A percentile compares a stretch with the other conserved stretches of the same genome.
phyloP scores from a whole-genome alignment of 2,797 vertebrate genomes.

The Pipistrellus pygmaeus region DNA sequence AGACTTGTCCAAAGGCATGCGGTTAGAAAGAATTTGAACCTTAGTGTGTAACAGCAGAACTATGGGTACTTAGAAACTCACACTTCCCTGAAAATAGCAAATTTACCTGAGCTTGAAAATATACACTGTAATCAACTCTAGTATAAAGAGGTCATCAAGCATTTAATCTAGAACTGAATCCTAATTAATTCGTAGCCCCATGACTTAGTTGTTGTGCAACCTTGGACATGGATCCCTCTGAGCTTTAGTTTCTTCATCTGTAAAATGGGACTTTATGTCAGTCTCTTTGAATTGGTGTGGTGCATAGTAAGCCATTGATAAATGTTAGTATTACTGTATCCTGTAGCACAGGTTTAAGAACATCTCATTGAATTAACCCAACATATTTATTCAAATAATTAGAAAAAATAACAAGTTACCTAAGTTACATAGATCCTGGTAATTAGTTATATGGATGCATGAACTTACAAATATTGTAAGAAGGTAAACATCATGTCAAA shows the following conservation, averaged over 20 bases:
- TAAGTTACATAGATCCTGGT: slow-evolving; percentile 43
- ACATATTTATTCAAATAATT: slow-evolving; percentile 58
- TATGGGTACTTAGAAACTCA: not conserved
- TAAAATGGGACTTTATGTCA: slow-evolving; percentile 6
- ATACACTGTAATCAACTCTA: not conserved
- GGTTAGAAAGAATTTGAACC: slow-evolving; percentile 25
- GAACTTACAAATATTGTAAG: not conserved
- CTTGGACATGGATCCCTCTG: not conserved
- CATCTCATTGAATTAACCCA: slow-evolving; percentile 61
- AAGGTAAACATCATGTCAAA: slow-evolving; percentile 36
- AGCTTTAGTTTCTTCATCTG: slow-evolving; percentile 34
- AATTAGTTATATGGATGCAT: not conserved
- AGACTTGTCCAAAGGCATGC: not conserved
- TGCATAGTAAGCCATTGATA: not conserved
- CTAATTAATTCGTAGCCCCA: slow-evolving; percentile 16
- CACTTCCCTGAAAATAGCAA: not conserved
- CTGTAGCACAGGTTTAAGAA: slow-evolving; percentile 34
- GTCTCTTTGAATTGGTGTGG: not conserved
- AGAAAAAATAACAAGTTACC: slow-evolving; percentile 48
- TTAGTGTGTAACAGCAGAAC: not conserved
- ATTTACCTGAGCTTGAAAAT: slow-evolving; percentile 45
- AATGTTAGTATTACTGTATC: not conserved
- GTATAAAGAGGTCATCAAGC: not conserved
- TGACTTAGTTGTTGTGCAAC: not conserved
- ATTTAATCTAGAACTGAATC: slow-evolving; percentile 1